These are phyloP conservation scores for Scaeva pyrastri DNA, from an alignment of 2,888 invertebrate species.

Conservation along the genomic window DNA sequence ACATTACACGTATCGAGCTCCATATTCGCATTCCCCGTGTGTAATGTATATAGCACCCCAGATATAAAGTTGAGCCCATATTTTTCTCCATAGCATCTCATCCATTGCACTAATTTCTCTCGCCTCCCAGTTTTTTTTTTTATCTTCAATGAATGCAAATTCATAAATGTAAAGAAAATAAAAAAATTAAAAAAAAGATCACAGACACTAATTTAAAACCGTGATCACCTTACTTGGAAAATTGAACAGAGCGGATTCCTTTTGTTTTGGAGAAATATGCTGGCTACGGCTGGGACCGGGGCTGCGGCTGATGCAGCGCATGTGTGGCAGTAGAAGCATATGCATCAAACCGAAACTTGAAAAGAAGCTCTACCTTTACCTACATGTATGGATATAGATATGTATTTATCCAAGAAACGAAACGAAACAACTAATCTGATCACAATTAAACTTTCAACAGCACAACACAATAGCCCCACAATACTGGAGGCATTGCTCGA, in stretches of 20 bases:
- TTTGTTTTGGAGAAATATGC: constrained; percentile 51
- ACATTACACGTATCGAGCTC: neutral
- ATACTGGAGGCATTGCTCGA: constrained; percentile 53
- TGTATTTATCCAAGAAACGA: constrained; percentile 6
- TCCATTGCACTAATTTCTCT: constrained; percentile 65
- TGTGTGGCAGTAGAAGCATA: constrained; percentile 11
- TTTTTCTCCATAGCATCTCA: constrained; percentile 32
- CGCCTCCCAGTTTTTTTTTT: constrained; percentile 31
- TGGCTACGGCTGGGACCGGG: too few relatives aligned
- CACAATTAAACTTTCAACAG: constrained; percentile 74
- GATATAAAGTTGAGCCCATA: neutral
- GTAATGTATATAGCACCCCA: constrained; percentile 28
- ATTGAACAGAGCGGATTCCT: constrained; percentile 60
- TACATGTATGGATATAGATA: neutral
- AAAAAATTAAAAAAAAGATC: neutral
- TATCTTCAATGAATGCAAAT: constrained; percentile 39
- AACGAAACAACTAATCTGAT: constrained; percentile 62
- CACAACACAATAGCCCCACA: constrained; percentile 46
- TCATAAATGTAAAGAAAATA: constrained; percentile 10
- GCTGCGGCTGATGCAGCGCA: constrained; percentile 9
- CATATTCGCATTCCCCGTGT: constrained; percentile 6
- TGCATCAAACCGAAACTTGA: constrained; percentile 13
- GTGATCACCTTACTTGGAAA: constrained; percentile 59
- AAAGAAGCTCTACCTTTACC: constrained; percentile 1
- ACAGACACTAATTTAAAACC: constrained; percentile 63